A percentile compares a stretch with the other conserved stretches of the same genome.
Conservation (phyloP, 2,888 invertebrate genomes). For the Meiosimyza decipiens region DNA sequence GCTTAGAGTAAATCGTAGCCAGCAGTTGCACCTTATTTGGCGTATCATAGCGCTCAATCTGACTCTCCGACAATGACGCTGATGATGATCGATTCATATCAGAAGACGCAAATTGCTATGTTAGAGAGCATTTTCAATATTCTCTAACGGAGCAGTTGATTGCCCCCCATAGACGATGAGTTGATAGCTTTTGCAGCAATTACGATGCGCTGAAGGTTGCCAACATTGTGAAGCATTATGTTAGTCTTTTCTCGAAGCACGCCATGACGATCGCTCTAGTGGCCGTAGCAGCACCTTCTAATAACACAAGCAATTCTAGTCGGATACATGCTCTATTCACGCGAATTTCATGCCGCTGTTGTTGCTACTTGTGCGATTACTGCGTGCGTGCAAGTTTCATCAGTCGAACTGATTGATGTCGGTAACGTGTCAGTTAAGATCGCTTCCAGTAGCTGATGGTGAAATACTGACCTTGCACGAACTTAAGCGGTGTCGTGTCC, state of each 20-base stretch:
- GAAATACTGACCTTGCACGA: background rate
- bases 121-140: conserved; percentile 34
- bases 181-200: background rate
- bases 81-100: conserved; percentile 41
- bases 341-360: conserved; percentile 30
- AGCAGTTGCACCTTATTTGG: conserved; percentile 26
- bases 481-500: background rate
- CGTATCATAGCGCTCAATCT: conserved; percentile 38
- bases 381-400: no score
- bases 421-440: no score
- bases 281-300: conserved; percentile 24
- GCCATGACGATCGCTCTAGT: background rate
- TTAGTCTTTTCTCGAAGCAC: no score
- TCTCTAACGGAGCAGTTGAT: conserved; percentile 36
- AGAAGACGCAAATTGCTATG: conserved; percentile 31
- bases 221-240: background rate
- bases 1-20: background rate
- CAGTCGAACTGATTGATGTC: no score
- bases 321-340: conserved; percentile 39
- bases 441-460: background rate
- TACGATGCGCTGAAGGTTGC: conserved; percentile 2
- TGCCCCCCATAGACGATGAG: background rate
- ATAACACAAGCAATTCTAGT: conserved; percentile 35
- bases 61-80: conserved; percentile 37
- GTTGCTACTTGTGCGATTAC: no score